Conservation (phyloP, 2,113 vertebrate species). For the Lophotis ruficrista region DNA sequence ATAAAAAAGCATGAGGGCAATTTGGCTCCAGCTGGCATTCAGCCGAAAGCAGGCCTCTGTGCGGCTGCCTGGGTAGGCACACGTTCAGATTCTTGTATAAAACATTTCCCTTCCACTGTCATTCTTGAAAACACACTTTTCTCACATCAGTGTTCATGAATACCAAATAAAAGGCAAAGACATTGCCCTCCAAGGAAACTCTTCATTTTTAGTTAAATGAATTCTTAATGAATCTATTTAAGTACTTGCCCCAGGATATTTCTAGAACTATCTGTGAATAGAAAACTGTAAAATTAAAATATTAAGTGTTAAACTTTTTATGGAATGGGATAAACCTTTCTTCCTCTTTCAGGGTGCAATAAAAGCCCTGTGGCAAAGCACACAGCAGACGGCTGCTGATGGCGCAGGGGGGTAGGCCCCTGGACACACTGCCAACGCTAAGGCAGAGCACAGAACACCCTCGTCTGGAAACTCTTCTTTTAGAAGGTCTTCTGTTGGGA, state of each 20-base stretch:
- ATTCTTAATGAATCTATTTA: constrained; percentile 46
- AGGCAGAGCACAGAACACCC: background rate
- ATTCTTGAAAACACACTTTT: background rate
- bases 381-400: accelerated
- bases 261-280: constrained; percentile 28
- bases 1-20: background rate
- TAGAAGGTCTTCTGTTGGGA: background rate
- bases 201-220: constrained; percentile 54
- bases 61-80: background rate
- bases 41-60: background rate
- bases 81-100: background rate
- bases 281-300: constrained; percentile 35
- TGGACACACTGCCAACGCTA: background rate
- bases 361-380: background rate
- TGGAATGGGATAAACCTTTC: background rate
- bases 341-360: background rate
- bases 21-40: background rate
- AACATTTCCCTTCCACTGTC: background rate
- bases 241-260: background rate
- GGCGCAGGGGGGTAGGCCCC: accelerated
- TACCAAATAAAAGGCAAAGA: constrained; percentile 21
- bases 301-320: constrained; percentile 16
- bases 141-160: background rate
- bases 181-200: background rate
- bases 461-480: background rate